Evolutionary conservation across 2,888 invertebrate species (phyloP).

Genomic region (Acanthococcus lagerstroemiae): DNA sequence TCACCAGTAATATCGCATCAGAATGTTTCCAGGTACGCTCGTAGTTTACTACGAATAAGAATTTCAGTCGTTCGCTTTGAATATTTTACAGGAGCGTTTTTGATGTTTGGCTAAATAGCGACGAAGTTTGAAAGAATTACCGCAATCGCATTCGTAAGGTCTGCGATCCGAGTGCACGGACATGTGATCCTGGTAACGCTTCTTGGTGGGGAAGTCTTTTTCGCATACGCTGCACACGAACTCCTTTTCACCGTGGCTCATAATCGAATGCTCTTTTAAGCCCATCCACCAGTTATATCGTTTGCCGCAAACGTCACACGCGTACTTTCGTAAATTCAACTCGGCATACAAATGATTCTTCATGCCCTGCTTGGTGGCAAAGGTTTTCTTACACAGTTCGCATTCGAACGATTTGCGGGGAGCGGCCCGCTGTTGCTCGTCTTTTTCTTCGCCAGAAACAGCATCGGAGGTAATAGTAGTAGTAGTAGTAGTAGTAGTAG

Average conservation of each 20-base stretch:
- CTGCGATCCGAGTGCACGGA: conserved; percentile 11
- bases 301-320: conserved; percentile 21
- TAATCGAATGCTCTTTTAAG: conserved; percentile 23
- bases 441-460: neutral
- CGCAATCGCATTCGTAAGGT: conserved; percentile 17
- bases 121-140: conserved; percentile 14
- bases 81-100: conserved; percentile 9
- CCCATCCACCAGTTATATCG: conserved; percentile 28
- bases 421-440: too few species aligned
- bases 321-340: conserved; percentile 18
- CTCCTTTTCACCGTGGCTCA: conserved; percentile 17
- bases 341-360: conserved; percentile 24
- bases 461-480: too few species aligned
- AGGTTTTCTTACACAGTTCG: conserved; percentile 11
- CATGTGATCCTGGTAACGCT: conserved; percentile 18
- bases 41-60: too few species aligned
- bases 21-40: too few species aligned
- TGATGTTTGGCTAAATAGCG: conserved; percentile 18
- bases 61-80: too few species aligned
- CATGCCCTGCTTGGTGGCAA: conserved; percentile 20
- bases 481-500: neutral
- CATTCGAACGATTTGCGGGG: conserved; percentile 6
- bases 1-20: too few species aligned
- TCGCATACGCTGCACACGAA: conserved; percentile 9
- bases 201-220: conserved; percentile 21